Evolutionary conservation across 2,888 invertebrate species (phyloP).

Genomic region (Ecliptopera silaceata): DNA sequence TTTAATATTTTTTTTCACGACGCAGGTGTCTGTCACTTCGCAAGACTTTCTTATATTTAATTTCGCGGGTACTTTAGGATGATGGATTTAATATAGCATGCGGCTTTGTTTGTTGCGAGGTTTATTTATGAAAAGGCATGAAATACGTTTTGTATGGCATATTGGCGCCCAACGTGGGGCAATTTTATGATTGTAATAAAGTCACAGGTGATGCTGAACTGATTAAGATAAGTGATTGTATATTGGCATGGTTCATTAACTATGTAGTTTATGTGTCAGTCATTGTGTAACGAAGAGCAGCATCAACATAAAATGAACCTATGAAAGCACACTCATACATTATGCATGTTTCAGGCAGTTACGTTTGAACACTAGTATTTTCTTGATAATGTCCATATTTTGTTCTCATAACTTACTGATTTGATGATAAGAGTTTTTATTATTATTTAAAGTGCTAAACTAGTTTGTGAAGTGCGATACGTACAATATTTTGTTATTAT

Average conservation of each 20-base stretch:
- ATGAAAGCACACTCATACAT: not conserved
- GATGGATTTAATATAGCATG: conserved; percentile 47
- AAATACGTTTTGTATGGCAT: conserved; percentile 10
- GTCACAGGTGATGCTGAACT: conserved; percentile 22
- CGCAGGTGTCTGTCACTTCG: conserved; percentile 50
- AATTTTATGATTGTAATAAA: conserved; percentile 14
- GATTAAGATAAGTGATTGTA: conserved; percentile 14
- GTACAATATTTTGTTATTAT: too few species aligned
- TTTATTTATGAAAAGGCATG: conserved; percentile 21
- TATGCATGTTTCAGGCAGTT: not conserved
- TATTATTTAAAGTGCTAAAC: too few species aligned
- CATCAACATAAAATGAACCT: not conserved
- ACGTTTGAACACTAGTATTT: too few species aligned
- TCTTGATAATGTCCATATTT: too few species aligned
- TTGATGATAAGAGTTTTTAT: too few species aligned
- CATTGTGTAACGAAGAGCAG: not conserved
- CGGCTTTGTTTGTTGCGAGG: conserved; percentile 28
- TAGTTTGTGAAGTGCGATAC: too few species aligned
- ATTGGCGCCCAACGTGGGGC: conserved; percentile 23
- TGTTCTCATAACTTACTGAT: too few species aligned
- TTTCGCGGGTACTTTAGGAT: conserved; percentile 44
- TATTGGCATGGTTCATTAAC: conserved; percentile 1
- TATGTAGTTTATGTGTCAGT: not conserved
- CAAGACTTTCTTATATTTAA: conserved; percentile 50
- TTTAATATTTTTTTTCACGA: conserved; percentile 59